A percentile compares a stretch with the other conserved stretches of the same genome.
Conservation (phyloP, 2,113 vertebrate species). For the Zapus hudsonius region DNA sequence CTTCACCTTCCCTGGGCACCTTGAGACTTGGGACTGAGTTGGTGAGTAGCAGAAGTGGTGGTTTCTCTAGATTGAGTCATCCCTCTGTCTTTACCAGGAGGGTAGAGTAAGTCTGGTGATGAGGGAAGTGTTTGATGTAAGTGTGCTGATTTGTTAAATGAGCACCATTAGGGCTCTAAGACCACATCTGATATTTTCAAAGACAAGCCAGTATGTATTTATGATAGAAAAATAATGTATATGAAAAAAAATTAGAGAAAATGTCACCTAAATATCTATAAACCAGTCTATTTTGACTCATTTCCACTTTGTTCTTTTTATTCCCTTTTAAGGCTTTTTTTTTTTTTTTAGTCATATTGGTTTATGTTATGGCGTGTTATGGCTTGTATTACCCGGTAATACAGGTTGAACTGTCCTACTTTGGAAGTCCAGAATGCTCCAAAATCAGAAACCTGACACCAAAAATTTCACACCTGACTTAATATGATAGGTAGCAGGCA, state of each 20-base stretch:
- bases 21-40: neutral
- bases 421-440: neutral
- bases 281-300: neutral
- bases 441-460: neutral
- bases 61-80: neutral
- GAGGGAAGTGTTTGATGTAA: neutral
- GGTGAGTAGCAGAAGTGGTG: neutral
- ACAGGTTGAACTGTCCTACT: neutral
- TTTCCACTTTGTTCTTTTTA: constrained; percentile 39
- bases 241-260: neutral
- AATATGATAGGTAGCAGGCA: neutral
- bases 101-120: neutral
- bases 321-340: neutral
- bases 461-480: neutral
- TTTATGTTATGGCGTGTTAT: neutral
- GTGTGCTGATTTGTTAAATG: neutral
- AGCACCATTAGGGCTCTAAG: neutral
- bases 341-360: constrained; percentile 26
- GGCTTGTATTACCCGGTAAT: neutral
- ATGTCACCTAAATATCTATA: neutral
- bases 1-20: neutral
- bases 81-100: neutral
- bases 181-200: constrained; percentile 38
- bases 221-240: neutral
- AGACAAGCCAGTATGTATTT: neutral